Evolutionary conservation across 2,113 vertebrate species (phyloP).

Genomic region (Plotosus lineatus): DNA sequence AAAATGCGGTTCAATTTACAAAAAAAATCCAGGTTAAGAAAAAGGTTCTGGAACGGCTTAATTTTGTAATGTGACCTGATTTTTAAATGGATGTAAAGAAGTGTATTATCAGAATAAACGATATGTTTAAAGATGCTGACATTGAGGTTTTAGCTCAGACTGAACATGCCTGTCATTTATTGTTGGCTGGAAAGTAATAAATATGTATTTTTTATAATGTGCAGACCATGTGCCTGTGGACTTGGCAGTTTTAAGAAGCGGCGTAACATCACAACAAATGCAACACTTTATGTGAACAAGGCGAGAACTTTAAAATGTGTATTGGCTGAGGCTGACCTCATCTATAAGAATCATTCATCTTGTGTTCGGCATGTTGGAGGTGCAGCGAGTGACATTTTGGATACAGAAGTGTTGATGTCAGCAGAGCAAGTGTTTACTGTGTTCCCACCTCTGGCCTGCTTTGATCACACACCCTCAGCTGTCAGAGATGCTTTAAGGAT

Average conservation of each 20-base stretch:
- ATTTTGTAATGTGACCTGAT: no score
- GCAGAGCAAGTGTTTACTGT: conserved; percentile 25
- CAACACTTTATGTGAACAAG: conserved; percentile 16
- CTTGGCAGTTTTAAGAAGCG: conserved; percentile 3
- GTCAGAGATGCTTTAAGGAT: not conserved
- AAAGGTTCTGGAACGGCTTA: no score
- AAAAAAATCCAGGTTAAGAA: no score
- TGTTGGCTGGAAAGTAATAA: not conserved
- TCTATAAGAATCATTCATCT: conserved; percentile 10
- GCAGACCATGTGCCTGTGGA: not conserved
- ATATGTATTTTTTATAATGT: no score
- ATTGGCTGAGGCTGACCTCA: conserved; percentile 22
- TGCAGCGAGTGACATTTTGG: conserved; percentile 16
- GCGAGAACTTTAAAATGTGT: conserved; percentile 24
- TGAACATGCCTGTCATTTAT: not conserved
- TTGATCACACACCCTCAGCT: not conserved
- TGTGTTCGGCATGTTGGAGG: conserved; percentile 41
- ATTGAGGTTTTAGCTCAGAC: not conserved
- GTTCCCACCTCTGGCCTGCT: conserved; percentile 11
- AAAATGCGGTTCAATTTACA: no score
- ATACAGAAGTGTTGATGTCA: conserved; percentile 34
- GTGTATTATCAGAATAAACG: not conserved
- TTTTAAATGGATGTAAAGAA: not conserved
- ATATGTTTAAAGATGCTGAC: not conserved
- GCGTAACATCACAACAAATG: not conserved